Base-by-base conservation (phyloP, 2,888 invertebrate species). In the Lissonota sp. region DNA sequence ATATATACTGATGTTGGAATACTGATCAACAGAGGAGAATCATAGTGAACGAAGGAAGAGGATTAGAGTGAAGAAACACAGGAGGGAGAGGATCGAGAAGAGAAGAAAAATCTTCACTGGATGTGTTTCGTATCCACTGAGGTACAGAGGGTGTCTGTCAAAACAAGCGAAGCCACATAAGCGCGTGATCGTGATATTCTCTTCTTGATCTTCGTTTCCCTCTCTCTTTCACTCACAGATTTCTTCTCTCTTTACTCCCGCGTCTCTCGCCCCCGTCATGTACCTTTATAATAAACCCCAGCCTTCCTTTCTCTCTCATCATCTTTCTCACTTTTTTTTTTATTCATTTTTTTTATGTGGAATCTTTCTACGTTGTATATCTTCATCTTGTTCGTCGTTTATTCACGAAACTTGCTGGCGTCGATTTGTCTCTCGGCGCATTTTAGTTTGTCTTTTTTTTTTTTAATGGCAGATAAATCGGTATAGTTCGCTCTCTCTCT, bases 81-180 rank as follows among this genome's bases (percentile, higher is more conserved):
- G 12, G 49, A 42, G 39, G 40, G 62, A 37, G 44, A 78, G 62
- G 62, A 75, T 58, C 14, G 42, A 53, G 66, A 55, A 40, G 44
- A 66, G 64, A 26, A 12, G 60, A 64, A 62, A 75, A 62, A 49
- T n/a, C 64, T 44, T 57, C 57, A 64, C 70, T 44, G 26, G 26
- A 26, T 26, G 26, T 26, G 26, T 26, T 26, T 26, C 3, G 26
- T 26, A 26, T 26, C 26, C 1, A 26, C 1, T 1, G 26, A 67
- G 64, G 46, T 80, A 84, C 86, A 79, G 84, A 79, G 84, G 86
- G 85, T 86, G 87, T 88, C 89, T 89, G 89, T 89, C 89, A 89
- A 89, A 89, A 89, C 90, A 89, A 84, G 83, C 85, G 62, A 67
- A 80, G 58, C 37, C 53, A 46, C 62, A 53, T 26, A 26, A 44